Conservation (phyloP, 2,113 vertebrate genomes). For the Quiscalus mexicanus region DNA sequence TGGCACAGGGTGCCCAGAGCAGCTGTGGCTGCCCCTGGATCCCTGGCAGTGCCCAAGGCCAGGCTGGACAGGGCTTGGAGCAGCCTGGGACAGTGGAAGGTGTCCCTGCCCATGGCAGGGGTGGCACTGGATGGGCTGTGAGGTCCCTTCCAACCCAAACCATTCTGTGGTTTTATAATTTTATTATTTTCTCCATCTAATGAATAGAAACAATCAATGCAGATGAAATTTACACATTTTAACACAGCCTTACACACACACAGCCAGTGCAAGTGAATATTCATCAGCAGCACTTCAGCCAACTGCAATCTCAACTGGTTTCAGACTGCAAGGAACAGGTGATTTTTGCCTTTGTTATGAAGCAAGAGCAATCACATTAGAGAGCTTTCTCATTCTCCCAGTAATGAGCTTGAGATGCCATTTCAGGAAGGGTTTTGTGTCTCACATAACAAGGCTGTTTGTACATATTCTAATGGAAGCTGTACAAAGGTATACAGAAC, state of each 20-base stretch:
- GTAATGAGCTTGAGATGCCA: constrained; percentile 66
- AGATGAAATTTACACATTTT: background rate
- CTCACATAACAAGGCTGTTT: constrained; percentile 66
- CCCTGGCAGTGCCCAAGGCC: background rate
- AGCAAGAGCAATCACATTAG: constrained; percentile 70
- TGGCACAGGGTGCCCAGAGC: background rate
- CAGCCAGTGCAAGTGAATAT: constrained; percentile 45
- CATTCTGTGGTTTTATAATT: background rate
- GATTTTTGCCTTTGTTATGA: constrained; percentile 71
- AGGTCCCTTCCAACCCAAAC: background rate
- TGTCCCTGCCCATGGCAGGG: background rate
- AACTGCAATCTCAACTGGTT: constrained; percentile 61
- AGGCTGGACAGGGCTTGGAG: rapidly evolving
- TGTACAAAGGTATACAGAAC: constrained; percentile 28
- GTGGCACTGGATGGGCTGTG: rapidly evolving
- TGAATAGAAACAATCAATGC: background rate
- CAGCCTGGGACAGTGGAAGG: rapidly evolving
- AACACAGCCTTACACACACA: background rate
- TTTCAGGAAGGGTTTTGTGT: constrained; percentile 57
- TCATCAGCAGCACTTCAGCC: constrained; percentile 60
- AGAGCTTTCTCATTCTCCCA: constrained; percentile 54
- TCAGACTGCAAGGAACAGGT: constrained; percentile 50
- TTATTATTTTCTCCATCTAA: background rate
- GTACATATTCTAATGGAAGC: constrained; percentile 56
- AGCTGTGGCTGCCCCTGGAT: background rate